These are phyloP conservation scores for Cheirogaleus major DNA, from an alignment of 2,797 vertebrate species.

Conservation along the genomic window DNA sequence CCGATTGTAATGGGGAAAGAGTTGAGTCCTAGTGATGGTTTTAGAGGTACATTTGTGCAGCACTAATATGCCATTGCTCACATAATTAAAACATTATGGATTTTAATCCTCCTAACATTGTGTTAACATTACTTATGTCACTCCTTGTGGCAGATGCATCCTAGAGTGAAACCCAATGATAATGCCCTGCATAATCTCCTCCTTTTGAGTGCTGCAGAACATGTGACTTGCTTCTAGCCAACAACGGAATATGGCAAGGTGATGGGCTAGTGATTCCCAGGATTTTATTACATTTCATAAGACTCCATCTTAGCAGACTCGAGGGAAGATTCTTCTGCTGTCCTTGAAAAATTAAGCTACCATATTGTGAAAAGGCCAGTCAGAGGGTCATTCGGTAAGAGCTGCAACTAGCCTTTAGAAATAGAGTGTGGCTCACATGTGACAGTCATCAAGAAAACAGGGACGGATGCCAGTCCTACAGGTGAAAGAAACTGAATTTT, in stretches of 20 bases:
- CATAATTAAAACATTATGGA: background rate
- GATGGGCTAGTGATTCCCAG: background rate
- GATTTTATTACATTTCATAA: background rate
- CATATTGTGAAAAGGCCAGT: background rate
- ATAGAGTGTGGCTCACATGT: background rate
- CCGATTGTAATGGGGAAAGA: background rate
- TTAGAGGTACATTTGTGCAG: background rate
- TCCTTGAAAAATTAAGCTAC: background rate
- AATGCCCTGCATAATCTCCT: background rate
- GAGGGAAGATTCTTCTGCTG: background rate
- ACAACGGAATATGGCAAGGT: background rate
- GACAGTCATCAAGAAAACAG: background rate
- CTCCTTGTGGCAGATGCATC: background rate
- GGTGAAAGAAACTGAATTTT: slow-evolving; percentile 3
- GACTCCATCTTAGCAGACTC: background rate
- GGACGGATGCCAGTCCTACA: background rate
- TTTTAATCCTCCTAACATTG: background rate
- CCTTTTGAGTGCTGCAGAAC: background rate
- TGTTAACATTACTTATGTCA: background rate
- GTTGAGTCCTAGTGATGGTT: background rate
- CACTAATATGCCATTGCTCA: background rate
- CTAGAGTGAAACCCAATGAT: background rate
- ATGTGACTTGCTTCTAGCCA: background rate
- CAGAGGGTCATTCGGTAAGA: background rate
- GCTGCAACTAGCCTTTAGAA: background rate